These are phyloP conservation scores for Synanthedon andrenaeformis DNA, from an alignment of 2,888 invertebrate species.

Conservation along the genomic window DNA sequence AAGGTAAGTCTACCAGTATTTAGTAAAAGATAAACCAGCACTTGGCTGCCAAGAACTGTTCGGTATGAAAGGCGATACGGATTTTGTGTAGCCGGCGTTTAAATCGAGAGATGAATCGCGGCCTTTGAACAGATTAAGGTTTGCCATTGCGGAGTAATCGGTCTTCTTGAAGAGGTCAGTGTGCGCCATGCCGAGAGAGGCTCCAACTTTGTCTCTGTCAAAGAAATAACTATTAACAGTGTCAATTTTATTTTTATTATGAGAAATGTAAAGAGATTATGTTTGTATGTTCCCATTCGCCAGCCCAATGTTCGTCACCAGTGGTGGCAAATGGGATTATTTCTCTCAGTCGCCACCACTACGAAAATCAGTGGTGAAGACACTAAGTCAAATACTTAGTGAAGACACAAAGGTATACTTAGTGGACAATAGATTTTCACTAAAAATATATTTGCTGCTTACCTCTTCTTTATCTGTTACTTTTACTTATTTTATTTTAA, in stretches of 20 bases:
- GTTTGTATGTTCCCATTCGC: not conserved
- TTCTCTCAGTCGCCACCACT: too few relatives aligned
- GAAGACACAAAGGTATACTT: too few relatives aligned
- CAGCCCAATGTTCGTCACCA: too few relatives aligned
- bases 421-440: too few relatives aligned
- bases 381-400: too few relatives aligned
- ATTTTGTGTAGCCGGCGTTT: constrained; percentile 26
- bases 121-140: constrained; percentile 24
- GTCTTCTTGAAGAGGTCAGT: constrained; percentile 25
- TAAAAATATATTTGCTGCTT: too few relatives aligned
- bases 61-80: constrained; percentile 22
- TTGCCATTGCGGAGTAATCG: constrained; percentile 27
- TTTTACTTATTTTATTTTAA: too few relatives aligned
- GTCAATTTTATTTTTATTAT: not conserved
- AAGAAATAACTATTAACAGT: not conserved
- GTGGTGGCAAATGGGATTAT: not conserved
- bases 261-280: too few relatives aligned
- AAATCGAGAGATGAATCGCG: constrained; percentile 25
- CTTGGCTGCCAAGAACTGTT: constrained; percentile 24
- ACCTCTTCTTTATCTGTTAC: too few relatives aligned
- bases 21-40: constrained; percentile 16
- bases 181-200: constrained; percentile 19
- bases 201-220: constrained; percentile 25
- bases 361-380: too few relatives aligned
- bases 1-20: not conserved